Base-by-base conservation (phyloP, 1,140 invertebrate species). In the Drosophila saltans region DNA sequence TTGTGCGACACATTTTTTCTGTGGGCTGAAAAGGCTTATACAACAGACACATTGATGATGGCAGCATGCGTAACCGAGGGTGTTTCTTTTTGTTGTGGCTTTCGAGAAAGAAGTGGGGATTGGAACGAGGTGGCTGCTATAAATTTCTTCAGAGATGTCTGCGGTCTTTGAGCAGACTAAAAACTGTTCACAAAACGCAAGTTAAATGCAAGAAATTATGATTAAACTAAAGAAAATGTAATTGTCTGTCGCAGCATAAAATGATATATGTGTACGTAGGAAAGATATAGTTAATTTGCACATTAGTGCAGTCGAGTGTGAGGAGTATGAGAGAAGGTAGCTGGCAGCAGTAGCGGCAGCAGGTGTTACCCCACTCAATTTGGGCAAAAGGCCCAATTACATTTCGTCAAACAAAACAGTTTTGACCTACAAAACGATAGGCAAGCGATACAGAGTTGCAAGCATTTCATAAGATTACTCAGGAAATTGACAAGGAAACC, bases 31-130 rank as follows among this genome's bases (percentile, higher is more conserved):
- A n/a, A 2, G 69, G 61, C 80, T 89, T 88, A 88, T 84, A 89
- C 80, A 89, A 80, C 64, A 41, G 26, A 26, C 21, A 41, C 41
- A 65, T 80, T 56, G 74, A 76, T 59, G 61, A 58, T 39, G 83
- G 64, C 70, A 56, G 45, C 40, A 80, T 84, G 83, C 84, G 84
- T 86, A 80, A 84, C 83, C 52, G 69, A 80, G 80, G 76, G 72
- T 72, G 83, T 82, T 79, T 81, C 45, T 16, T 69, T 55, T 30
- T 30, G 28, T 30, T 67, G 80, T 70, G 67, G 73, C 66, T 70
- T 64, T 66, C 66, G 40, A 68, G 43, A 57, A 5, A 11, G 61
- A 56, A 55, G 66, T 39, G 41, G 41, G 62, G 41, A 57, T 69
- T 48, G 48, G n/a, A 24, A 43, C 28, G 36, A n/a, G 9, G 36